Base-by-base conservation (phyloP, 2,797 vertebrate species). In the Neopelma chrysocephalum region DNA sequence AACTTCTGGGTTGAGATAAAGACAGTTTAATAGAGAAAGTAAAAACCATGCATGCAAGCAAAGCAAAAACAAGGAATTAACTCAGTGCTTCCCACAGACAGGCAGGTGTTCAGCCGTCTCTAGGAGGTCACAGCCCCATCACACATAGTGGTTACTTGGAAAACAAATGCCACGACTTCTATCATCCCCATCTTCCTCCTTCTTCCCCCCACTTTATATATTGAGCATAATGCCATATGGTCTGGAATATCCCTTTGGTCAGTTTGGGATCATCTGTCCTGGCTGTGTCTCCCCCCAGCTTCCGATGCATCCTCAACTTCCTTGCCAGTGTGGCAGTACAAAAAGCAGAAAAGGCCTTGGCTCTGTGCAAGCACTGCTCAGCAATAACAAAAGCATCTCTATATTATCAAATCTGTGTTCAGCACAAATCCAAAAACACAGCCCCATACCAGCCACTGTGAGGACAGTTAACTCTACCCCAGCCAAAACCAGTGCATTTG, bases 241-340 rank as follows among this genome's bases (percentile, higher is more conserved):
- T 42, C 48, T 76, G 42, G 32, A 69, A 3, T 20, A 36, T 32
- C 12, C 18, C 48, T 42, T 36, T 61, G 48, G 36, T 42, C 34
- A 36, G 1, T 23, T 75, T 2, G 15, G 21, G 18, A 12, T 69
- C 42, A 36, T 12, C 17, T 42, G 12, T 36, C 21, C 21, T 11
- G 12, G 18, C 34, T 61, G 1, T 13, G 12, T 54, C 34, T 36
- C 31, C 26, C 61, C 7, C 9, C 18, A 45, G 0, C 1, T 19
- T 48, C 26, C 22, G 2, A 19, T 1, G 21, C 7, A 19, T 3
- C 7, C 18, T 34, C 34, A 42, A 4, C 5, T 34, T 27, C 31
- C 26, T 68, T 36, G 2, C 15, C 40, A 42, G 2, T 5, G 7
- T 6, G 47, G 10, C 54, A 8, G 8, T 11, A 27, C 10, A 16